Evolutionary conservation across 2,797 vertebrate genomes (phyloP).

Genomic region (Lemur catta): DNA sequence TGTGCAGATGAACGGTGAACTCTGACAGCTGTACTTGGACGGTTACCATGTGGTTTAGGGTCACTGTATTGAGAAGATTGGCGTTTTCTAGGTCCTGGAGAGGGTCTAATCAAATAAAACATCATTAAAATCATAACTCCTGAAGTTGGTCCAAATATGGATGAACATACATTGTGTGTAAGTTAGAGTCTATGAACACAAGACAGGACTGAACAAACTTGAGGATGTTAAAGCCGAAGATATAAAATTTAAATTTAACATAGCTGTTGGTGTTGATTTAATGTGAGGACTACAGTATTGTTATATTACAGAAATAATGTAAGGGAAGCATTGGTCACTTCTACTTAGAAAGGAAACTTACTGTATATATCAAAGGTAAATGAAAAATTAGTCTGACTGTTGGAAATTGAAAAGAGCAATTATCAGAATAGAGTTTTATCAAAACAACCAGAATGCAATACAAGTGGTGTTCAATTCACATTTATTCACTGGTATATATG

Average conservation of each 20-base stretch:
- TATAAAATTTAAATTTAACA: neutral
- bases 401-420: neutral
- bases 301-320: neutral
- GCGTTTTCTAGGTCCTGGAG: constrained; percentile 90
- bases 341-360: neutral
- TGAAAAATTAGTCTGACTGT: neutral
- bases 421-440: neutral
- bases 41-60: constrained; percentile 88
- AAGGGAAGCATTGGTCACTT: neutral
- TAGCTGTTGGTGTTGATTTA: neutral
- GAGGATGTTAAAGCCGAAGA: neutral
- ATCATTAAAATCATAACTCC: neutral
- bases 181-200: neutral
- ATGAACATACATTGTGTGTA: neutral
- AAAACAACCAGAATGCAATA: neutral
- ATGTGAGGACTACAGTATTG: neutral
- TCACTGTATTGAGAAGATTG: constrained; percentile 89
- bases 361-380: neutral
- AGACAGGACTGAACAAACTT: neutral
- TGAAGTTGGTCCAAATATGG: neutral
- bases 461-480: neutral
- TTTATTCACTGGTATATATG: neutral
- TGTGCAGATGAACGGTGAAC: constrained; percentile 89
- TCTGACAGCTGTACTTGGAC: constrained; percentile 86
- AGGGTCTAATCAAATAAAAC: constrained; percentile 86